phyloP scores from a whole-genome alignment of 2,797 vertebrate genomes.

The Poeciliopsis gracilis region DNA sequence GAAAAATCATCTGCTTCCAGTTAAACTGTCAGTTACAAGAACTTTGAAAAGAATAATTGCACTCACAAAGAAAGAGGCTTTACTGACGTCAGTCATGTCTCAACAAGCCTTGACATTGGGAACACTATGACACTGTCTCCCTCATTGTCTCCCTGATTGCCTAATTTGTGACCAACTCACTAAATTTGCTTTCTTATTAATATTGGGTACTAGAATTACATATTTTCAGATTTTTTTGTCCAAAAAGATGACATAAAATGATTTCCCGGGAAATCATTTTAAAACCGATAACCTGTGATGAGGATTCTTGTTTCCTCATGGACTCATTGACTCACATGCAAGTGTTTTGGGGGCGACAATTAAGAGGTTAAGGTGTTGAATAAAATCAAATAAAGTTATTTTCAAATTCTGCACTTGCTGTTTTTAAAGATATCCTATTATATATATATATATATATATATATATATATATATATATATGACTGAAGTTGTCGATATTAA shows the following conservation, averaged over 20 bases:
- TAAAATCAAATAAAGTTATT: background rate
- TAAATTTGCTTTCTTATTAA: background rate
- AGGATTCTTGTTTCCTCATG: no score
- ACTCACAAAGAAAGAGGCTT: constrained; percentile 15
- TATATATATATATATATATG: no score
- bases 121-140: background rate
- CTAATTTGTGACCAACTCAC: constrained; percentile 16
- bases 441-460: no score
- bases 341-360: no score
- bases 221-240: background rate
- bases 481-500: background rate
- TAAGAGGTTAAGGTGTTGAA: background rate
- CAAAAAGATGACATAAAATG: background rate
- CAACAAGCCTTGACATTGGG: constrained; percentile 32
- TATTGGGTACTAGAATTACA: background rate
- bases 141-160: background rate
- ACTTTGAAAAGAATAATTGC: background rate
- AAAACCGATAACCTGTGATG: background rate
- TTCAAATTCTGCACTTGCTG: background rate
- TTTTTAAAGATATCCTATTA: background rate
- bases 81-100: constrained; percentile 25
- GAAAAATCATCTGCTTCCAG: constrained; percentile 9
- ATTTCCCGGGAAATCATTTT: background rate
- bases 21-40: constrained; percentile 1
- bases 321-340: no score